These are phyloP conservation scores for Acrocephalus arundinaceus DNA, from an alignment of 2,113 vertebrate species.

Conservation along the genomic window DNA sequence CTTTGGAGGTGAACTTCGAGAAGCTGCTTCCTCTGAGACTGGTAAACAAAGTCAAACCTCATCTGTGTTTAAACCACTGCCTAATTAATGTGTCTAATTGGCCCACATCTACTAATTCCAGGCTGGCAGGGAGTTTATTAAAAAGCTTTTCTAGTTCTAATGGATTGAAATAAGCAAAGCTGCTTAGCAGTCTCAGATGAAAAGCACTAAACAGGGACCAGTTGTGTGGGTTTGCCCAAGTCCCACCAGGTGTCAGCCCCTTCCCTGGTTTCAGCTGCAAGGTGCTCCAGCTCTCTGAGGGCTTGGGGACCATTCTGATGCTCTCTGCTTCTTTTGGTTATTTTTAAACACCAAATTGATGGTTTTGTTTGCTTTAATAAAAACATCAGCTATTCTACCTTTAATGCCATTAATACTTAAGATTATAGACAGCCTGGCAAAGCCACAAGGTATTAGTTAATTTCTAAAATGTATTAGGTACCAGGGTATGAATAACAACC, in stretches of 20 bases:
- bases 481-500: not conserved
- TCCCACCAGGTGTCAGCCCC: not conserved
- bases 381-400: not conserved
- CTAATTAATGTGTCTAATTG: slow-evolving; percentile 21
- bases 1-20: slow-evolving; percentile 19
- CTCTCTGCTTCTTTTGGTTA: not conserved
- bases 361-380: not conserved
- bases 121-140: not conserved
- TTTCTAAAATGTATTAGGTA: not conserved
- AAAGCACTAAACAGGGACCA: not conserved
- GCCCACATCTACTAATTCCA: not conserved
- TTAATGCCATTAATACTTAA: not conserved
- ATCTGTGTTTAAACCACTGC: not conserved
- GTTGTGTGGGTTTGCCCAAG: not conserved
- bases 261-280: not conserved
- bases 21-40: not conserved
- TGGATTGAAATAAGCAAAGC: slow-evolving; percentile 3
- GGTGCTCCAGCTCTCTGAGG: not conserved
- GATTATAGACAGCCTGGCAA: not conserved
- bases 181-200: not conserved
- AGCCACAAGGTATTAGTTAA: not conserved
- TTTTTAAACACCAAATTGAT: not conserved
- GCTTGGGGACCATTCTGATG: not conserved
- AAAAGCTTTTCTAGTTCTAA: slow-evolving; percentile 31
- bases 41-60: slow-evolving; percentile 19